Conservation (phyloP, 2,113 vertebrate genomes). For the Pseudonaja textilis region DNA sequence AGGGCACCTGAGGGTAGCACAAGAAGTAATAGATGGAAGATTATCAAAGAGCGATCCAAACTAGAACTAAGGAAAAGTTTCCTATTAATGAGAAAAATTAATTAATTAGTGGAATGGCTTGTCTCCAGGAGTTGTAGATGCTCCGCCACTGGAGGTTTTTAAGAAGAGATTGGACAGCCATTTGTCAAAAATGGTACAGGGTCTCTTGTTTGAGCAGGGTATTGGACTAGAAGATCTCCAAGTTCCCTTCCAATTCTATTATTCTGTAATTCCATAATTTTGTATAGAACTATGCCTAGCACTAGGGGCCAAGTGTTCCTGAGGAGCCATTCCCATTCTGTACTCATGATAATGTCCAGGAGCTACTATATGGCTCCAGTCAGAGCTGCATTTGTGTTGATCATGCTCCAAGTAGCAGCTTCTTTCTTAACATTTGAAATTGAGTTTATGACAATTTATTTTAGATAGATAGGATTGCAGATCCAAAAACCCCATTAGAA, state of each 20-base stretch:
- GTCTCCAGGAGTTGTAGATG: not conserved
- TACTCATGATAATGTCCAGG: not conserved
- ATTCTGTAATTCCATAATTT: not conserved
- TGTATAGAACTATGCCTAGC: not conserved
- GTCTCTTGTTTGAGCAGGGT: not conserved
- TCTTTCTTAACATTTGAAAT: not conserved
- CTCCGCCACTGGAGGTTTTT: not conserved
- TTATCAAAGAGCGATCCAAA: not conserved
- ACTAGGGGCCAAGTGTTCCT: not conserved
- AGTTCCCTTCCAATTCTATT: not conserved
- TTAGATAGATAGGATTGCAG: not conserved
- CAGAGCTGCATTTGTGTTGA: not conserved
- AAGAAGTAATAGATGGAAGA: not conserved
- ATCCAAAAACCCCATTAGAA: not conserved
- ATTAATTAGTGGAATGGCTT: not conserved
- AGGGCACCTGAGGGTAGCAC: not conserved
- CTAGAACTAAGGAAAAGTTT: not conserved
- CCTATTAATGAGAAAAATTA: not conserved
- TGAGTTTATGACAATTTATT: not conserved
- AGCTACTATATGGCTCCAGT: not conserved
- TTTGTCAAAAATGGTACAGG: not conserved
- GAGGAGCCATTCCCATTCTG: not conserved
- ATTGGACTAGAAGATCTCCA: not conserved
- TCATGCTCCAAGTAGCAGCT: not conserved
- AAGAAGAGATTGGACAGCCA: not conserved